phyloP scores from a whole-genome alignment of 2,888 invertebrate genomes.

The Phengaris alcon region DNA sequence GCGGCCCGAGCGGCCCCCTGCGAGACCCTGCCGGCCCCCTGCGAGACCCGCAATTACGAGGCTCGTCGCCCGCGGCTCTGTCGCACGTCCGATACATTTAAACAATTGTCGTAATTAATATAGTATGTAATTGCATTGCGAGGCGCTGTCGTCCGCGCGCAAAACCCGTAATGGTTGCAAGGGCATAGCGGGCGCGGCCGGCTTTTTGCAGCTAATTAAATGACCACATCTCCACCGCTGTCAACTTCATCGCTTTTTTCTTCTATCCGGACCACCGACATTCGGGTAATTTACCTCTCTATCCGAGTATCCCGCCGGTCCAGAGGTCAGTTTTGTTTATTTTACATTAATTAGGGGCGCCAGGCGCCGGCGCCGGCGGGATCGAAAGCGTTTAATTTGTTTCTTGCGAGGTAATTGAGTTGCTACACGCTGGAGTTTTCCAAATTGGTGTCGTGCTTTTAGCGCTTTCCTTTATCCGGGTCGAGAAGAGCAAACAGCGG shows the following conservation, averaged over 20 bases:
- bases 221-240: constrained; percentile 67
- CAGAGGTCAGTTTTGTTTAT: constrained; percentile 77
- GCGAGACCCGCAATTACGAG: constrained; percentile 36
- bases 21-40: constrained; percentile 29
- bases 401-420: constrained; percentile 72
- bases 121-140: constrained; percentile 60
- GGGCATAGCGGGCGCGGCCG: constrained; percentile 61
- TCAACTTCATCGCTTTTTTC: constrained; percentile 75
- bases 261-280: constrained; percentile 65
- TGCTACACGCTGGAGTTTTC: constrained; percentile 49
- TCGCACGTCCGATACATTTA: constrained; percentile 25
- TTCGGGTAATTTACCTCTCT: constrained; percentile 78
- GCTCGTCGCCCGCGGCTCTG: neutral
- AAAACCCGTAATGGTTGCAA: constrained; percentile 56
- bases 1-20: constrained; percentile 41
- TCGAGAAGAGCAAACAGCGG: constrained; percentile 61
- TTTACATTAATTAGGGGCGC: constrained; percentile 75
- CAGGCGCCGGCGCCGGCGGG: constrained; percentile 72
- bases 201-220: constrained; percentile 71
- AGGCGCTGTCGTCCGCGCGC: constrained; percentile 50
- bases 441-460: constrained; percentile 64
- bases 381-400: constrained; percentile 74
- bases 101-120: constrained; percentile 53
- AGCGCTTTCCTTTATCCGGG: constrained; percentile 57
- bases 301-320: constrained; percentile 69